Conservation (phyloP, 64 coral and sea anemone species). For the Dendrophyllia cribrosa region DNA sequence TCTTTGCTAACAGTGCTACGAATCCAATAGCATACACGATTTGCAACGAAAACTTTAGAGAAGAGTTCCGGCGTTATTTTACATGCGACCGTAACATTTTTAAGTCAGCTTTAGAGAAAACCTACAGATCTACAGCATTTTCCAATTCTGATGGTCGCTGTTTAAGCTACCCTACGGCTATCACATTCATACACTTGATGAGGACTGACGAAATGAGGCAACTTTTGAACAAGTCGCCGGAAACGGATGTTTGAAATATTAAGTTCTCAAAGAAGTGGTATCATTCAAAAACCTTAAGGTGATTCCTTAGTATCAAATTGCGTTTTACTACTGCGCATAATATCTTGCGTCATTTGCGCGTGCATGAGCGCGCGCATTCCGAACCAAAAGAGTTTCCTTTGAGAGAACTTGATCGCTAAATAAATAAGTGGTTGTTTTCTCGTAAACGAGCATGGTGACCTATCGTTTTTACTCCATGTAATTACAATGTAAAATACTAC, state of each 20-base stretch:
- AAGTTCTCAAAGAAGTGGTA: too few species aligned
- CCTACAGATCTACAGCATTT: neutral
- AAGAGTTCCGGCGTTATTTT: conserved; percentile 73
- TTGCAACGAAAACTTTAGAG: conserved; percentile 78
- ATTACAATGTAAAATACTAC: too few species aligned
- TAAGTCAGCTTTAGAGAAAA: neutral
- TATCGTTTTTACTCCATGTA: too few species aligned
- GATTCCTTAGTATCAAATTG: too few species aligned
- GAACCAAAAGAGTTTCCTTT: too few species aligned
- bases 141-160: neutral
- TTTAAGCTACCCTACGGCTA: neutral
- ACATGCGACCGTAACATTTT: conserved; percentile 34
- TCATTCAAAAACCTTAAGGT: too few species aligned
- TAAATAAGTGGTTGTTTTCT: too few species aligned
- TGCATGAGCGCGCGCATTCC: too few species aligned
- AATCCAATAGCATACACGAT: conserved; percentile 88
- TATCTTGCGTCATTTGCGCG: too few species aligned
- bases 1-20: conserved; percentile 88
- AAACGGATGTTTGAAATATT: conserved; percentile 12
- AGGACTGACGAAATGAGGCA: neutral
- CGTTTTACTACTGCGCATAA: too few species aligned
- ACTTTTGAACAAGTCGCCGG: neutral
- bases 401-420: too few species aligned
- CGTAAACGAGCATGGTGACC: too few species aligned
- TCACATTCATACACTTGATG: neutral